Conservation (phyloP, 2,113 vertebrate genomes). For the Eidolon helvum region DNA sequence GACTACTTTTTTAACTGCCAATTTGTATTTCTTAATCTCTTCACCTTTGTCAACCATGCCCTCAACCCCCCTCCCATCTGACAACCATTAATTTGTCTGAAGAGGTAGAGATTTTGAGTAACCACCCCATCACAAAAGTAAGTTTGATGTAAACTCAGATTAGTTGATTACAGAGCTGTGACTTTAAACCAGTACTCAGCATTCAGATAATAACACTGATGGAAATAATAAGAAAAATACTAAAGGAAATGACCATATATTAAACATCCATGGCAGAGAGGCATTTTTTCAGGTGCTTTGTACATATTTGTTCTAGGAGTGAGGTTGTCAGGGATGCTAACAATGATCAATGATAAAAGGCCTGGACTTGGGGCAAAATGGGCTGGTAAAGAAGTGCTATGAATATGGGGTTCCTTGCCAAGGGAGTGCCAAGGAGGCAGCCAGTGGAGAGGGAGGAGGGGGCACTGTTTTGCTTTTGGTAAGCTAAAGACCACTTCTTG, state of each 20-base stretch:
- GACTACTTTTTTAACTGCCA: neutral
- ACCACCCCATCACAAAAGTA: neutral
- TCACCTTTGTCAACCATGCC: neutral
- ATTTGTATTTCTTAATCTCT: neutral
- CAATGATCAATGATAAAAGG: neutral
- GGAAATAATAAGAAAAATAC: neutral
- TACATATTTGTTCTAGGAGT: neutral
- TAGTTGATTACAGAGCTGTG: neutral
- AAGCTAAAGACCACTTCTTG: neutral
- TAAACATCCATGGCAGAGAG: neutral
- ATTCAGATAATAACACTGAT: neutral
- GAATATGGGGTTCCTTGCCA: neutral
- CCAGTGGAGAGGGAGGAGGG: fast-evolving
- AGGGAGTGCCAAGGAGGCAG: neutral
- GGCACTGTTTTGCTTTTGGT: neutral
- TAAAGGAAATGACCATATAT: neutral
- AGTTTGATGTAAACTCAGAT: neutral
- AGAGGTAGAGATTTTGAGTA: neutral
- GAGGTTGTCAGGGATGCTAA: neutral
- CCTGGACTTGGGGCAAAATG: neutral
- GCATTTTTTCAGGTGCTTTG: neutral
- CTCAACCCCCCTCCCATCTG: neutral
- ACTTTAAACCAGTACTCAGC: neutral
- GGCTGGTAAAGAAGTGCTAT: neutral
- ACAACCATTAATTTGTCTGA: neutral